Evolutionary conservation across 2,888 invertebrate genomes (phyloP).

Genomic region (Cinara cedri): DNA sequence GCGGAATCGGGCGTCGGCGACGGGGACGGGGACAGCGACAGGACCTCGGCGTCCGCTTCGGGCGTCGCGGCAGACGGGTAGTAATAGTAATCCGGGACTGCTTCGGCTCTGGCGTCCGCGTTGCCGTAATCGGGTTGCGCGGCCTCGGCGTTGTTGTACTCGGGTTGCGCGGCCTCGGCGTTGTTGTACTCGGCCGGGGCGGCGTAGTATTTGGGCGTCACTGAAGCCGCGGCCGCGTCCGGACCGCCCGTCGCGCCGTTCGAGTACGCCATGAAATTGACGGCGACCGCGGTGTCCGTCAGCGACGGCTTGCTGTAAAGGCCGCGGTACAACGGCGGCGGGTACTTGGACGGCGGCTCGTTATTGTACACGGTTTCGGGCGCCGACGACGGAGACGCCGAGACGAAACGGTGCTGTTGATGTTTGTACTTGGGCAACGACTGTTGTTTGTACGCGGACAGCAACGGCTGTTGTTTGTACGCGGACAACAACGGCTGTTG

Average conservation of each 20-base stretch:
- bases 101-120: neutral
- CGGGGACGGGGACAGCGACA: neutral
- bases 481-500: neutral
- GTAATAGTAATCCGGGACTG: conserved; percentile 34
- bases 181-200: too few species aligned
- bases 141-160: neutral
- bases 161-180: neutral
- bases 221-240: conserved; percentile 1
- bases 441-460: neutral
- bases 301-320: conserved; percentile 20
- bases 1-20: neutral
- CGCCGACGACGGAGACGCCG: conserved; percentile 58
- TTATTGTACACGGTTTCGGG: conserved; percentile 57
- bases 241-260: neutral
- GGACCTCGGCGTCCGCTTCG: neutral
- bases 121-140: too few species aligned
- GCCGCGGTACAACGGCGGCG: conserved; percentile 32
- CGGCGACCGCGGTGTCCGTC: conserved; percentile 37
- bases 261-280: conserved; percentile 41
- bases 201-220: conserved; percentile 15
- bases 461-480: neutral
- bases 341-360: conserved; percentile 46
- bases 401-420: conserved; percentile 1
- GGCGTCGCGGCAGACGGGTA: conserved; percentile 17
- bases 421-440: conserved; percentile 27